Evolutionary conservation across 2,113 vertebrate genomes (phyloP).

Genomic region (Zapus hudsonius): DNA sequence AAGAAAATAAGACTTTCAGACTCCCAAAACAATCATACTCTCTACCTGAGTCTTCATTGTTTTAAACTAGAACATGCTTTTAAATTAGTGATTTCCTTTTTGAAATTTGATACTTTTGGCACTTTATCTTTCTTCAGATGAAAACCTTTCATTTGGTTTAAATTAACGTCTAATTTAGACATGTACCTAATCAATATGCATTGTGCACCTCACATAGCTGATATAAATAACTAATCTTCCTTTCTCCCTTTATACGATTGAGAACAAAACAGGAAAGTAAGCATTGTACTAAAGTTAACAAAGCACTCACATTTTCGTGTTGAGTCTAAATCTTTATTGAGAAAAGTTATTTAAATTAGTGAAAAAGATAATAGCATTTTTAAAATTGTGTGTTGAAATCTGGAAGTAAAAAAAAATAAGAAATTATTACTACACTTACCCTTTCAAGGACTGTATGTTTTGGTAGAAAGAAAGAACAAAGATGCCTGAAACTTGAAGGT

Average conservation of each 20-base stretch:
- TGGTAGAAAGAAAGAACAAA: constrained; percentile 57
- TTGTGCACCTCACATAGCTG: background rate
- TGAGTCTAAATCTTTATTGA: constrained; percentile 23
- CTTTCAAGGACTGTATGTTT: constrained; percentile 2
- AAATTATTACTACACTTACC: constrained; percentile 15
- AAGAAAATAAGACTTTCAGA: constrained; percentile 5
- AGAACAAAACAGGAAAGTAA: background rate
- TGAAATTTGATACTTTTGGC: constrained; percentile 17
- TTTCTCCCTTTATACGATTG: constrained; percentile 7
- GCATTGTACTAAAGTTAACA: constrained; percentile 18
- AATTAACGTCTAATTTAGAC: constrained; percentile 35
- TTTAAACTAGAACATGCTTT: constrained; percentile 41
- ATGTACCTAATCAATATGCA: background rate
- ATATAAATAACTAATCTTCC: constrained; percentile 8
- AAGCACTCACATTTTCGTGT: constrained; percentile 24
- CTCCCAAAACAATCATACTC: background rate
- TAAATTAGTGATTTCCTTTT: constrained; percentile 38
- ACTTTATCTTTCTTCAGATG: constrained; percentile 42
- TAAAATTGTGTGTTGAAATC: constrained; percentile 21
- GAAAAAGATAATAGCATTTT: constrained; percentile 41
- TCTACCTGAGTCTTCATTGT: background rate
- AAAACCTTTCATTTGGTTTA: constrained; percentile 5
- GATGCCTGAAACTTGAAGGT: background rate
- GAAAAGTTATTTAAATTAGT: constrained; percentile 53
- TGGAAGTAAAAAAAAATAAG: background rate